Evolutionary conservation across 2,797 vertebrate species (phyloP).

Genomic region (Todus mexicanus): DNA sequence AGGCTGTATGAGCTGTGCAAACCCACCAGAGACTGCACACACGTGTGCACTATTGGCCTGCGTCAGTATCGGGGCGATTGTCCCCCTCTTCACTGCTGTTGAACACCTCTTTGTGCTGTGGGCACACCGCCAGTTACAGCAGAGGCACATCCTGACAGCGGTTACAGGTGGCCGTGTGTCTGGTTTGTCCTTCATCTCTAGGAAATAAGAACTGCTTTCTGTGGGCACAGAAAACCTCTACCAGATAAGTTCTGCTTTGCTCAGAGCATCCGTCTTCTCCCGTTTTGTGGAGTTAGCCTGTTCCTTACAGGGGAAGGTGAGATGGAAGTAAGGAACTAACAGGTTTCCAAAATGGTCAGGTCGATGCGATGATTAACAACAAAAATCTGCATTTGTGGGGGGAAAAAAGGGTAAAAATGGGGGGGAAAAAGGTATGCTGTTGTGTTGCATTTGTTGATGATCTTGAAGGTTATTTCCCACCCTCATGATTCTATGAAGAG

Average conservation of each 20-base stretch:
- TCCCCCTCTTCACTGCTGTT: not conserved
- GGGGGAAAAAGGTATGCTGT: fast-evolving
- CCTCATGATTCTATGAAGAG: too few species aligned
- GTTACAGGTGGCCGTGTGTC: not conserved
- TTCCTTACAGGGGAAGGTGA: not conserved
- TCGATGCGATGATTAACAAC: not conserved
- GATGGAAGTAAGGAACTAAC: not conserved
- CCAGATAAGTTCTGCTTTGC: not conserved
- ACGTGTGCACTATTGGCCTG: fast-evolving
- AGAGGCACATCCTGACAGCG: not conserved
- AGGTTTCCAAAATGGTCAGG: not conserved
- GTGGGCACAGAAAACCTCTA: not conserved
- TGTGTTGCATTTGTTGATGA: not conserved
- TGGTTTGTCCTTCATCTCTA: not conserved
- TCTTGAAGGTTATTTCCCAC: too few species aligned
- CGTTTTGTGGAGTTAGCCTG: not conserved
- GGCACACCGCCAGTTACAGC: not conserved
- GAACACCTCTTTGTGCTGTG: not conserved
- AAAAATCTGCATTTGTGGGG: not conserved
- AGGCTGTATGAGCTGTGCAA: not conserved
- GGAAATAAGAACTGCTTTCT: not conserved
- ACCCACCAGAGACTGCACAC: not conserved
- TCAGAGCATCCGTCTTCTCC: not conserved
- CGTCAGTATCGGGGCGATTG: fast-evolving
- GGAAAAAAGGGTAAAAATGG: too few species aligned